Percentiles rank a stretch among this genome's conserved stretches.
Evolutionary conservation across 2,113 vertebrate species (phyloP).

Genomic region (Tricholaema leucomelas): DNA sequence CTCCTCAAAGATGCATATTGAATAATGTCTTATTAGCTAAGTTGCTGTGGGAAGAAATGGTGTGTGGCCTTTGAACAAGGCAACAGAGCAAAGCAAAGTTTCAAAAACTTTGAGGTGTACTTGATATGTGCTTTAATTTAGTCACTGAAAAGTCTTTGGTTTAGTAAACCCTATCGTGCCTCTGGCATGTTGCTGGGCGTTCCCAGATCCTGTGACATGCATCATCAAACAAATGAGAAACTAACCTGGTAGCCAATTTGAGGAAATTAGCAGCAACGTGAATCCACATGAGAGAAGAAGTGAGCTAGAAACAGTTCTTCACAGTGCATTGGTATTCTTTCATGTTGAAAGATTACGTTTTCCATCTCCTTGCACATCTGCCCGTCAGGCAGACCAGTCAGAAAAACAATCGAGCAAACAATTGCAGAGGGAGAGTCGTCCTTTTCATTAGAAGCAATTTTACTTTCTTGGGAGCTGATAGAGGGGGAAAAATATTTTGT

Average conservation of each 20-base stretch:
- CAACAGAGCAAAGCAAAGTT: not conserved
- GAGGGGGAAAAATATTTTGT: not conserved
- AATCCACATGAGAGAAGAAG: constrained; percentile 13
- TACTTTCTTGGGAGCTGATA: not conserved
- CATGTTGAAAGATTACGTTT: constrained; percentile 61
- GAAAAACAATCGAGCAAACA: constrained; percentile 34
- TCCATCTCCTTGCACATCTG: constrained; percentile 49
- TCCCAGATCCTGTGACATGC: not conserved
- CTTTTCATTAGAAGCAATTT: not conserved
- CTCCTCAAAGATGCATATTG: not conserved
- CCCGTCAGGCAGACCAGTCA: constrained; percentile 2
- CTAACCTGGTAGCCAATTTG: not conserved
- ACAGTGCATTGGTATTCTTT: constrained; percentile 34
- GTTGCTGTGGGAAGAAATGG: not conserved
- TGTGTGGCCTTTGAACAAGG: not conserved
- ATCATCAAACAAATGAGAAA: not conserved
- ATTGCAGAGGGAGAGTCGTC: not conserved
- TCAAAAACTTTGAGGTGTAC: not conserved
- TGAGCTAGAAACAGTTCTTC: constrained; percentile 36
- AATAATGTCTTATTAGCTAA: not conserved
- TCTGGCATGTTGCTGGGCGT: not conserved
- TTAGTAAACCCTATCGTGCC: not conserved
- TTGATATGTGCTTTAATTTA: not conserved
- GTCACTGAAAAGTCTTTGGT: not conserved
- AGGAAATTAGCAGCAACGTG: constrained; percentile 2